phyloP scores from a whole-genome alignment of 2,888 invertebrate species.

The Panzeria rudis region DNA sequence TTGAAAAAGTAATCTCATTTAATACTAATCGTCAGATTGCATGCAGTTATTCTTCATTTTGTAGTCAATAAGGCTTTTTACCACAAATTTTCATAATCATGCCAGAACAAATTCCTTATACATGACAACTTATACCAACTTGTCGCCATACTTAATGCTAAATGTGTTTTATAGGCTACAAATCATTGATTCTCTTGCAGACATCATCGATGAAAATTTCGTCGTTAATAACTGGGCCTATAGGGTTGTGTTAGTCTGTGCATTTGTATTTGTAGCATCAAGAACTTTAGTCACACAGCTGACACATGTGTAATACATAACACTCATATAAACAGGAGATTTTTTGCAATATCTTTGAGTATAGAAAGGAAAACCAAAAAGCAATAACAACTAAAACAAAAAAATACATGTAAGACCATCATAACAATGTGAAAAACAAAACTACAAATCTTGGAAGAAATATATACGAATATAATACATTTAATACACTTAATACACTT shows the following conservation, averaged over 20 bases:
- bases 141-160: too few relatives aligned
- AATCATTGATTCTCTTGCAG: too few relatives aligned
- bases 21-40: too few relatives aligned
- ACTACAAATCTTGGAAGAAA: background rate
- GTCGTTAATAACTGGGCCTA: too few relatives aligned
- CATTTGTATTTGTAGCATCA: constrained; percentile 13
- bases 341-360: constrained; percentile 3
- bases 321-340: constrained; percentile 34
- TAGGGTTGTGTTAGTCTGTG: constrained; percentile 2
- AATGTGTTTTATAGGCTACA: too few relatives aligned
- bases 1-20: too few relatives aligned
- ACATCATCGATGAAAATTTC: too few relatives aligned
- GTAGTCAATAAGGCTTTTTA: too few relatives aligned
- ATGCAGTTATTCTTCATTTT: too few relatives aligned
- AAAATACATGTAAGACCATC: constrained; percentile 36
- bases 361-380: background rate
- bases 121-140: too few relatives aligned
- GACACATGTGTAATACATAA: constrained; percentile 50
- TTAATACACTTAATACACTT: background rate
- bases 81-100: too few relatives aligned
- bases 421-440: constrained; percentile 36
- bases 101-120: too few relatives aligned
- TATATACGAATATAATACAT: background rate
- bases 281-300: constrained; percentile 46
- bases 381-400: background rate